phyloP scores from a whole-genome alignment of 2,113 vertebrate species.

The Etheostoma spectabile region DNA sequence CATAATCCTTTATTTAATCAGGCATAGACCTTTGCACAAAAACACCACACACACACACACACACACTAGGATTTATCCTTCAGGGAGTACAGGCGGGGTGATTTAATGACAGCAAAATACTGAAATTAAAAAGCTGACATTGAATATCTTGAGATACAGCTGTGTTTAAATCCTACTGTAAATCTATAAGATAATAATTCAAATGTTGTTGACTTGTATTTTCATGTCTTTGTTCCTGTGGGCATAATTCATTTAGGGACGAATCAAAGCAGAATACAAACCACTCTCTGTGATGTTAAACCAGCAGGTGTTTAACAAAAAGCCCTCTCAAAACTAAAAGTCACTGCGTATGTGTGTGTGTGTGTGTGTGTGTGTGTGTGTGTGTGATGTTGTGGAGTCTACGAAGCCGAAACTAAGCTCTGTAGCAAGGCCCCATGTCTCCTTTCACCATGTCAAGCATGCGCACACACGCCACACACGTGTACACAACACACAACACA shows the following conservation, averaged over 20 bases:
- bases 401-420: constrained; percentile 41
- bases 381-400: too few relatives aligned
- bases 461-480: constrained; percentile 4
- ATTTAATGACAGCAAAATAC: constrained; percentile 68
- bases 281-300: constrained; percentile 45
- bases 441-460: constrained; percentile 91
- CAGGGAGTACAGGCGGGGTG: constrained; percentile 20
- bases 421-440: constrained; percentile 66
- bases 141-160: constrained; percentile 62
- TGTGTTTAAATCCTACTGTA: constrained; percentile 21
- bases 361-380: constrained; percentile 49
- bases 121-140: constrained; percentile 66
- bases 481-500: too few relatives aligned
- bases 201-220: constrained; percentile 32
- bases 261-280: constrained; percentile 45
- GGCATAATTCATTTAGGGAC: constrained; percentile 40
- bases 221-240: constrained; percentile 38
- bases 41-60: constrained; percentile 7
- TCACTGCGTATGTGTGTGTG: not conserved
- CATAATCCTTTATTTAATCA: constrained; percentile 60
- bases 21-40: constrained; percentile 26
- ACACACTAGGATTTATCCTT: constrained; percentile 44
- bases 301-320: constrained; percentile 47
- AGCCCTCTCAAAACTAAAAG: constrained; percentile 25
- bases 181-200: constrained; percentile 43